Percentiles rank a stretch among this genome's conserved stretches.
phyloP scores from a whole-genome alignment of 2,797 vertebrate genomes.

The Acanthiza pusilla region DNA sequence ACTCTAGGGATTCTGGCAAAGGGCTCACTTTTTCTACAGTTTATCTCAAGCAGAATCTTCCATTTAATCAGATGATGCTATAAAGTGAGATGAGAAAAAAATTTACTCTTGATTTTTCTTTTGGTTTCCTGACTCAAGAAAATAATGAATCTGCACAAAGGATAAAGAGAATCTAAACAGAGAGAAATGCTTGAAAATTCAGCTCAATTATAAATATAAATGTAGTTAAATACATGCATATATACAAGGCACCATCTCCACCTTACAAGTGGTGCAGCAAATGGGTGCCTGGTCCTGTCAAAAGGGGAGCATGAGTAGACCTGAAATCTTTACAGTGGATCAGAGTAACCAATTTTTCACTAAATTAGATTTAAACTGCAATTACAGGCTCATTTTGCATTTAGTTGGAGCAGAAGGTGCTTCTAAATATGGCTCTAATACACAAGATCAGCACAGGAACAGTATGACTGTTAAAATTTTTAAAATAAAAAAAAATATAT shows the following conservation, averaged over 20 bases:
- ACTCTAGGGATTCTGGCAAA: constrained; percentile 40
- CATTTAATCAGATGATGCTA: constrained; percentile 56
- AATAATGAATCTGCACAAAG: background rate
- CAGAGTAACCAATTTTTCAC: background rate
- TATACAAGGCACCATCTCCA: background rate
- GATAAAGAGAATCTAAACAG: background rate
- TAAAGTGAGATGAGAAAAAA: constrained; percentile 52
- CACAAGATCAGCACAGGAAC: background rate
- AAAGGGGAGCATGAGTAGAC: background rate
- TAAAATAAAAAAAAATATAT: too few species aligned
- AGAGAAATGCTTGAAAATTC: background rate
- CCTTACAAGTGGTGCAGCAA: background rate
- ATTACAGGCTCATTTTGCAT: background rate
- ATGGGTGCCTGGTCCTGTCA: background rate
- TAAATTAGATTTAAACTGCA: background rate
- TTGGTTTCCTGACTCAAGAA: constrained; percentile 11
- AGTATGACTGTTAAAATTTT: background rate
- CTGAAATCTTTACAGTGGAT: background rate
- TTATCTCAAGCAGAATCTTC: constrained; percentile 65
- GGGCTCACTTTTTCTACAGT: constrained; percentile 58
- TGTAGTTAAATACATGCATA: background rate
- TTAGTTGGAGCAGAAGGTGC: background rate
- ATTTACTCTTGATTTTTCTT: constrained; percentile 19
- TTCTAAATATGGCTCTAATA: background rate
- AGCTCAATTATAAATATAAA: background rate